Conservation (phyloP, 2,888 invertebrate species). For the Eristalis arbustorum region DNA sequence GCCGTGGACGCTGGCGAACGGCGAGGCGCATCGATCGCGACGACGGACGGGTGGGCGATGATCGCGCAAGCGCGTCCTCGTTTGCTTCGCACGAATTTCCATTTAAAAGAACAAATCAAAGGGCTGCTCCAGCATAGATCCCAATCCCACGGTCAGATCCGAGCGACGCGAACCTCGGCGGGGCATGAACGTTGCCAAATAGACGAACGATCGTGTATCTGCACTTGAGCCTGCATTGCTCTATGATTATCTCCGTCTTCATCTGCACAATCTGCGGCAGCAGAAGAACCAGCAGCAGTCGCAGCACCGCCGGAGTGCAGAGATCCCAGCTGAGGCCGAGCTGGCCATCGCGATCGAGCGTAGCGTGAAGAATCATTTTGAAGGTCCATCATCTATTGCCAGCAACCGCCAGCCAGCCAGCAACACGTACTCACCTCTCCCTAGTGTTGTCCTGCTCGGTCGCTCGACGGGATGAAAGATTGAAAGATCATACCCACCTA, state of each 20-base stretch:
- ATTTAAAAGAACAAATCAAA: constrained; percentile 71
- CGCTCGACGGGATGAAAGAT: constrained; percentile 36
- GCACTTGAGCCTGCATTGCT: constrained; percentile 59
- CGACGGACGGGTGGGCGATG: constrained; percentile 22
- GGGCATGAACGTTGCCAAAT: constrained; percentile 61
- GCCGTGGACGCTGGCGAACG: neutral
- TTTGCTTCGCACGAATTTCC: constrained; percentile 70
- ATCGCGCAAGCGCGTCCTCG: constrained; percentile 64
- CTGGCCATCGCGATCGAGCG: neutral
- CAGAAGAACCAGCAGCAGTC: neutral
- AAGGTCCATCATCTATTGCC: constrained; percentile 64
- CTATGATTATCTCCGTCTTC: constrained; percentile 66
- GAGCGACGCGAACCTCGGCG: neutral
- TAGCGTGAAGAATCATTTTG: constrained; percentile 70
- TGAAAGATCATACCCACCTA: constrained; percentile 58
- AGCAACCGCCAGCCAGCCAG: constrained; percentile 10
- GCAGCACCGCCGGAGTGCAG: constrained; percentile 9
- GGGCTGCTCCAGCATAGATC: constrained; percentile 61
- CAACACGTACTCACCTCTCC: constrained; percentile 4
- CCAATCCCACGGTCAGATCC: constrained; percentile 70
- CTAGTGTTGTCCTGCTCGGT: neutral
- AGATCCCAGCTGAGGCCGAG: neutral
- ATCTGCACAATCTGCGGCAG: constrained; percentile 19
- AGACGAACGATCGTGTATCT: constrained; percentile 65
- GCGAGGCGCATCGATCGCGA: neutral